phyloP scores from a whole-genome alignment of 2,888 invertebrate species.

The Stictocephala bisonia region DNA sequence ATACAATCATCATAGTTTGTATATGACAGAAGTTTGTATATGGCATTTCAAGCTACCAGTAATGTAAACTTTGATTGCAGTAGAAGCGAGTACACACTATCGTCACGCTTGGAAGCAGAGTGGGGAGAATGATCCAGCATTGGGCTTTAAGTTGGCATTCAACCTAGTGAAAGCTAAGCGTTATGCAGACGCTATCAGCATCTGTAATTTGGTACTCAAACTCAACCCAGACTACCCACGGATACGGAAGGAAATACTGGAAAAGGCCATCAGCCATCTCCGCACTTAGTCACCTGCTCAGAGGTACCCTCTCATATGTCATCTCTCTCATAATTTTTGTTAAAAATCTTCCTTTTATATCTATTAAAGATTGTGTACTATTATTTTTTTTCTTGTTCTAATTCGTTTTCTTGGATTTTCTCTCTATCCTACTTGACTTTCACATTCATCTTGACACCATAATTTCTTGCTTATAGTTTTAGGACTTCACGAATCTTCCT shows the following conservation, averaged over 20 bases:
- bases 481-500: no score
- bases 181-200: slow-evolving; percentile 92
- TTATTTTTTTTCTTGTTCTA: no score
- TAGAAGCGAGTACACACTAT: slow-evolving; percentile 71
- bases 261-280: slow-evolving; percentile 85
- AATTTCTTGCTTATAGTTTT: no score
- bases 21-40: no score
- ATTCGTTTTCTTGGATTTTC: no score
- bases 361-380: no score
- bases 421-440: no score
- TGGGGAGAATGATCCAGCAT: slow-evolving; percentile 81
- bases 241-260: slow-evolving; percentile 92
- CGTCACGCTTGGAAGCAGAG: slow-evolving; percentile 71
- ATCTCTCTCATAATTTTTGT: no score
- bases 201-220: slow-evolving; percentile 85
- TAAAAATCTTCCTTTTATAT: no score
- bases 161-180: slow-evolving; percentile 89
- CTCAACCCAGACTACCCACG: slow-evolving; percentile 90
- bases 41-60: no score
- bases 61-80: slow-evolving; percentile 52
- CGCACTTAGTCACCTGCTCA: slow-evolving; percentile 65
- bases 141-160: slow-evolving; percentile 94
- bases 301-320: slow-evolving; percentile 8
- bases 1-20: no score
- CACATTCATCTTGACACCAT: no score